Evolutionary conservation across 2,113 vertebrate species (phyloP), one percentile per base, ranked within the genome.

Genomic region (Thalassoma bifasciatum): DNA sequence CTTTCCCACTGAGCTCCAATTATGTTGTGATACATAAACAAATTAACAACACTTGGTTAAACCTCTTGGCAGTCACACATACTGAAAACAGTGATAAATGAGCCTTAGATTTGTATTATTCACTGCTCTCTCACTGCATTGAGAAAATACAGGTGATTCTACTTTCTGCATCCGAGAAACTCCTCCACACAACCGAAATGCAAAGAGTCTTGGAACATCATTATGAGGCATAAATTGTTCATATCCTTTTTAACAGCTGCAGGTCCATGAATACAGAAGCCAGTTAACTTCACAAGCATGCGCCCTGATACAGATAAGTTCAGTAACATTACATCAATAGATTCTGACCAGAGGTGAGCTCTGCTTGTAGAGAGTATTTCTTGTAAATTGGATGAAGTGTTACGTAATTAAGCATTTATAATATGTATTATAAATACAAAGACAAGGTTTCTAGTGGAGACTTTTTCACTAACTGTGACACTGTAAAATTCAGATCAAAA

Each of bases 81-180:
- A 58, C 44, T 66, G 54, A 53, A 40, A 75, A 71, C 49, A 21
- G 13, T 86, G 79, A 88, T 76, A 59, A 72, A 89, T 61, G 81
- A 84, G 84, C 47, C 54, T 60, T 66, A 54, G 56, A 52, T 85
- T 76, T 16, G 4, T 61, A 78, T 81, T 77, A 67, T 87, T 86
- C 74, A 76, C 65, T 63, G 54, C 64, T 38, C 63, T 69, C 37
- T 49, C 44, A 75, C 64, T 67, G 69, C 77, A 56, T 11, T 22
- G 37, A 72, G 57, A 73, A 62, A 79, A 84, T 77, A 72, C 88
- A 89, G 69, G 74, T 65, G 71, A 71, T 81, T 82, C 72, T 72
- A 46, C 72, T 83, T 80, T 81, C n/a, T 62, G 42, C 69, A 87
- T 57, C 54, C 78, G 2, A 23, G 51, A 58, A 38, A 73, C 66